Base-by-base conservation (phyloP, 2,113 vertebrate genomes). In the Amia ocellicauda region DNA sequence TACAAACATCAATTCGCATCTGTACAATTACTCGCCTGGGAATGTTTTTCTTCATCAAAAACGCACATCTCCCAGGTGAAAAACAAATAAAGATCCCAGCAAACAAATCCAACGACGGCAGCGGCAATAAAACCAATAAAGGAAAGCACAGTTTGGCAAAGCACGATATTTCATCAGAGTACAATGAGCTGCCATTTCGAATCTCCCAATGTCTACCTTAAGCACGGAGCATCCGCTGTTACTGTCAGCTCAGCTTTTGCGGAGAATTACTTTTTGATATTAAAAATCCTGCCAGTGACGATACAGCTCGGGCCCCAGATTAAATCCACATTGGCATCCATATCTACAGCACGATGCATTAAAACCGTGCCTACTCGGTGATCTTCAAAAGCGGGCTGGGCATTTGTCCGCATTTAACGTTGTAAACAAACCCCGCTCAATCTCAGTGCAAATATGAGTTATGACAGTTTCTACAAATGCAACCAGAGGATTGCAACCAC, bases 161-260 rank as follows among this genome's bases (percentile, higher is more conserved):
- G 5, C 31, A 64, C 72, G 62, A 75, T 78, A 78, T 83, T 83
- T 81, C 69, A 78, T 72, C 65, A 23, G 55, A 45, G 74, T 70
- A 73, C 66, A 70, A 65, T 75, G 62, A 59, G 70, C 71, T 68
- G 75, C 72, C 74, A 71, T 59, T 58, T 72, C 67, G 62, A 62
- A 66, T 70, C 71, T 54, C 29, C 64, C 84, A 82, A 88, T 86
- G 83, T 86, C 80, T 86, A 75, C 79, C 78, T 55, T 2, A 9
- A 49, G 36, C 55, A 61, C 68, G 64, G 67, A 71, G 77, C 79
- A 84, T 82, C 71, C 67, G 79, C 80, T 78, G 62, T 29, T 67
- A 49, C 70, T 78, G 80, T 83, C 80, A 85, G 76, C 67, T 69
- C 73, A 65, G 68, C 76, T 80, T 82, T 68, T 45, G 68, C 54